A percentile compares a stretch with the other conserved stretches of the same genome.
Evolutionary conservation across 2,888 invertebrate species (phyloP).

Genomic region (Mellilla xanthometata): DNA sequence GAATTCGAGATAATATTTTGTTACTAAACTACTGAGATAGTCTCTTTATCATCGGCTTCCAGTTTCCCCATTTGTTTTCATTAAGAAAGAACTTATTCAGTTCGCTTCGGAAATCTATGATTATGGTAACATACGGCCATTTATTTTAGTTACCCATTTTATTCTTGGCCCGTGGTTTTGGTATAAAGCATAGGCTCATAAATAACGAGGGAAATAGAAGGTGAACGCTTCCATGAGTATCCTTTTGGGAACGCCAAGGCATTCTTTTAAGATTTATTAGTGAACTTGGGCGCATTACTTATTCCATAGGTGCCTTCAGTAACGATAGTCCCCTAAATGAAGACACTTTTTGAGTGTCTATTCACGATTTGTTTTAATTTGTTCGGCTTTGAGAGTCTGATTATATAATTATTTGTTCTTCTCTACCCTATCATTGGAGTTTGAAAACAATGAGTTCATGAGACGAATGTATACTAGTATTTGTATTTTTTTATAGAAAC

Average conservation of each 20-base stretch:
- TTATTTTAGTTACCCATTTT: constrained; percentile 79
- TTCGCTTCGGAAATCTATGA: constrained; percentile 64
- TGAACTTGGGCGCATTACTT: constrained; percentile 79
- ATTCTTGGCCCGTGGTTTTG: constrained; percentile 76
- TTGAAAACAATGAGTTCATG: constrained; percentile 29
- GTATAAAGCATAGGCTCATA: constrained; percentile 80
- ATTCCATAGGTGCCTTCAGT: constrained; percentile 75
- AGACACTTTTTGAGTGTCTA: constrained; percentile 48
- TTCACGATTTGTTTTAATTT: constrained; percentile 35
- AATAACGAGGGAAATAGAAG: constrained; percentile 81
- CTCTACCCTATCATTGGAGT: constrained; percentile 19
- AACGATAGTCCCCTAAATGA: constrained; percentile 61
- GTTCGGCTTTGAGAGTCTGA: constrained; percentile 24
- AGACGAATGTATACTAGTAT: constrained; percentile 18
- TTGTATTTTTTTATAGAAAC: too few species aligned
- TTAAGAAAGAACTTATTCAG: constrained; percentile 57
- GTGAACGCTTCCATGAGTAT: constrained; percentile 80
- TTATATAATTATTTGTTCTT: constrained; percentile 28
- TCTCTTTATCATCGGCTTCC: constrained; percentile 42
- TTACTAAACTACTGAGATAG: constrained; percentile 42
- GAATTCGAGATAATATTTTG: constrained; percentile 36
- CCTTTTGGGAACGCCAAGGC: constrained; percentile 81
- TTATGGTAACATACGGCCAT: constrained; percentile 70
- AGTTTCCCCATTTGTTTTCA: constrained; percentile 64
- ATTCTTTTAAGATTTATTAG: constrained; percentile 83